Conservation (phyloP, 23 tunicate genomes). For the Ascidia mentula region DNA sequence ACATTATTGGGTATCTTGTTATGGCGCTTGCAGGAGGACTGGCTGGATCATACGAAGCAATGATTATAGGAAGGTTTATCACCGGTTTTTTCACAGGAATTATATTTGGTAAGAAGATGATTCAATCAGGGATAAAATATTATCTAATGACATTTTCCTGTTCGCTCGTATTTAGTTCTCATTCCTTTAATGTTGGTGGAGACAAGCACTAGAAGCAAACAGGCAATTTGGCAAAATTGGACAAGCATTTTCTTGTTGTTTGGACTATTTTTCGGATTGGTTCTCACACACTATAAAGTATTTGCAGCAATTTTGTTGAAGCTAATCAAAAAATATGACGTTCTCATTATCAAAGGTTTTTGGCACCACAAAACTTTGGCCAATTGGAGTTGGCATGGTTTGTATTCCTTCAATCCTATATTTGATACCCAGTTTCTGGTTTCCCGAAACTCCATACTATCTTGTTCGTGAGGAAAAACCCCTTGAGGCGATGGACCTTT, state of each 20-base stretch:
- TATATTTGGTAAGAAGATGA: no score
- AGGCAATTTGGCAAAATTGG: neutral
- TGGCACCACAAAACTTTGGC: neutral
- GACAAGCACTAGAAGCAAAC: neutral
- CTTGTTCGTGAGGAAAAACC: neutral
- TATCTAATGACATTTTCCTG: no score
- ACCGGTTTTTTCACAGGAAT: no score
- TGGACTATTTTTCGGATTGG: neutral
- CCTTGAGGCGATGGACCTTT: neutral
- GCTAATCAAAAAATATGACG: no score
- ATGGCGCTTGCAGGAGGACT: conserved; percentile 38
- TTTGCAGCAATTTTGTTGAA: no score
- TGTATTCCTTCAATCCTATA: neutral
- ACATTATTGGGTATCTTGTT: conserved; percentile 27
- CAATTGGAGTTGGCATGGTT: neutral
- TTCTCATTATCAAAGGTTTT: neutral
- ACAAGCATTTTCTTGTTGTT: neutral
- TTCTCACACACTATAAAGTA: neutral
- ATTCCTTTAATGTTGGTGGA: neutral
- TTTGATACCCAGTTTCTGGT: neutral
- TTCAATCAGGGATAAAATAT: no score
- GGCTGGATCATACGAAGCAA: conserved; percentile 46
- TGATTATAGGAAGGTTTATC: conserved; percentile 52
- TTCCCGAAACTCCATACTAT: conserved; percentile 9
- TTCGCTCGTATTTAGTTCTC: no score